phyloP scores from a whole-genome alignment of 2,797 vertebrate genomes.

The Myotis myotis region DNA sequence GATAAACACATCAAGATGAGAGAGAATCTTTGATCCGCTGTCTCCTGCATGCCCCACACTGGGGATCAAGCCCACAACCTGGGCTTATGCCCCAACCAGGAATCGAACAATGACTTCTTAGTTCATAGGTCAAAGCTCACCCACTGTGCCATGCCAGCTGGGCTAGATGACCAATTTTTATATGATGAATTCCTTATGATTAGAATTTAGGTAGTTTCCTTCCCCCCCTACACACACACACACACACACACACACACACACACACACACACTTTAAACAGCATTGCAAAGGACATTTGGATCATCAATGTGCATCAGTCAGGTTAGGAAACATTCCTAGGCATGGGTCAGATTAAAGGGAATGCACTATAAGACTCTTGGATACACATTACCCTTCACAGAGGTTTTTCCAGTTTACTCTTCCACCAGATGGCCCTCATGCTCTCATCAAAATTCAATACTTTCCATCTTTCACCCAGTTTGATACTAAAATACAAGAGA shows the following conservation, averaged over 20 bases:
- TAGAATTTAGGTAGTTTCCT: not conserved
- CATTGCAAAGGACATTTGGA: not conserved
- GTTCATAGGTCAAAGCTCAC: too few species aligned
- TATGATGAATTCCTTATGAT: not conserved
- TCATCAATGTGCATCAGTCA: not conserved
- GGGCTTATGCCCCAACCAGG: too few species aligned
- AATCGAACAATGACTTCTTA: too few species aligned
- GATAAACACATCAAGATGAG: too few species aligned
- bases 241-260: too few species aligned
- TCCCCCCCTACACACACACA: not conserved
- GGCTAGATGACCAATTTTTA: not conserved
- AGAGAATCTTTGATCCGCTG: too few species aligned
- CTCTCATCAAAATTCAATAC: not conserved
- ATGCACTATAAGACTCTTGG: not conserved
- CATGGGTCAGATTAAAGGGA: not conserved
- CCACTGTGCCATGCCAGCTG: too few species aligned
- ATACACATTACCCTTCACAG: not conserved
- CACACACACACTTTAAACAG: not conserved
- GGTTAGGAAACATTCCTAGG: not conserved
- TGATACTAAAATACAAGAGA: not conserved
- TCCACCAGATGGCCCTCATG: not conserved
- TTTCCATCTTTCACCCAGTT: not conserved
- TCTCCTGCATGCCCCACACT: too few species aligned
- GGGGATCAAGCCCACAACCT: too few species aligned
- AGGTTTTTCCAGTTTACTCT: not conserved